phyloP scores from a whole-genome alignment of 2,797 vertebrate genomes.

The Buceros bicornis region DNA sequence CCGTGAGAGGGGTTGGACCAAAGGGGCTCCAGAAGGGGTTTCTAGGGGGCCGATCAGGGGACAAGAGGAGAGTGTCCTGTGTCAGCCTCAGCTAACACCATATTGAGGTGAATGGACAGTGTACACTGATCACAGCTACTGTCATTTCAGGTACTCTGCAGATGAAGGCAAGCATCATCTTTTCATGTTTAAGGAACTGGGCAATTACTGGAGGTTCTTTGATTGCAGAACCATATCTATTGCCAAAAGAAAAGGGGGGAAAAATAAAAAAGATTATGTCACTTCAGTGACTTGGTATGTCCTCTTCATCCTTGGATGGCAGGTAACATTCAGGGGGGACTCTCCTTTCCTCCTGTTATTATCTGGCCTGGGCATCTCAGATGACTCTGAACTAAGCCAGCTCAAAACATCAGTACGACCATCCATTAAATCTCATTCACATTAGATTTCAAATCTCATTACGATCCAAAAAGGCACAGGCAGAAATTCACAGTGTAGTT shows the following conservation, averaged over 20 bases:
- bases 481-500: neutral
- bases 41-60: neutral
- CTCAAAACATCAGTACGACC: neutral
- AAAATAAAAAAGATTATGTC: neutral
- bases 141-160: neutral
- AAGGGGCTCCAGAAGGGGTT: neutral
- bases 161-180: neutral
- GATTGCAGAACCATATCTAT: neutral
- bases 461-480: neutral
- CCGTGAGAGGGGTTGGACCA: rapidly evolving
- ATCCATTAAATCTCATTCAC: neutral
- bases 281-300: neutral
- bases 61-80: neutral
- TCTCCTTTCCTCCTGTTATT: neutral
- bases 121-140: neutral
- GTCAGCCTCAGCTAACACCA: neutral
- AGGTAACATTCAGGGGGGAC: neutral
- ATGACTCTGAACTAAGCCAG: neutral
- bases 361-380: neutral
- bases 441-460: slow-evolving; percentile 7
- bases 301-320: neutral
- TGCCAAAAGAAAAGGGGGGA: neutral
- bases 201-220: neutral
- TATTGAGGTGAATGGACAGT: neutral
- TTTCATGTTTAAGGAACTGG: neutral